Percentiles rank a stretch among this genome's conserved stretches.
These are phyloP conservation scores for Crossaster papposus DNA, from an alignment of 53 echinoderm and acorn worm species.

Conservation along the genomic window DNA sequence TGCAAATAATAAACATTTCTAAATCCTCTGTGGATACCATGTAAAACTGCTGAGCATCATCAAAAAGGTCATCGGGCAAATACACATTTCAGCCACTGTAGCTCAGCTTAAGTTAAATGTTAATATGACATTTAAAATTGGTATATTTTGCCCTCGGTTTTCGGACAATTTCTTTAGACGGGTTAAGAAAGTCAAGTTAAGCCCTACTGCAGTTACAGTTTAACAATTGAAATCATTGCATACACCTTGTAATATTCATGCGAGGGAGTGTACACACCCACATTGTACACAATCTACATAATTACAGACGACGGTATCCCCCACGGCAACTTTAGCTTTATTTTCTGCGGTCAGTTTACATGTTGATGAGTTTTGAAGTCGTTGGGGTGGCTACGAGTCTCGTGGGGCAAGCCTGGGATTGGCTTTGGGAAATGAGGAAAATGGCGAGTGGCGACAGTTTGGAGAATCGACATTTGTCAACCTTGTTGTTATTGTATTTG, in stretches of 20 bases:
- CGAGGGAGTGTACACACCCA: not conserved
- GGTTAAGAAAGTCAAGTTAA: not conserved
- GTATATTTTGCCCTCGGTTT: not conserved
- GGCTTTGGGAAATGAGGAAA: not conserved
- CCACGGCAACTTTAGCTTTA: not conserved
- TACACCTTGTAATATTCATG: not conserved
- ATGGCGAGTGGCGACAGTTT: not conserved
- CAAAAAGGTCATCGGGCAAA: too few species aligned
- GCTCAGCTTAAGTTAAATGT: too few species aligned
- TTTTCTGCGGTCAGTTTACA: slow-evolving; percentile 15
- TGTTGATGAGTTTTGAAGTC: not conserved
- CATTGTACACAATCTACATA: slow-evolving; percentile 17
- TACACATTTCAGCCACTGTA: too few species aligned
- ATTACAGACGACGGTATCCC: not conserved
- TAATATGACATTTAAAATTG: too few species aligned
- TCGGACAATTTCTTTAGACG: not conserved
- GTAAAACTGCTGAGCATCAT: too few species aligned
- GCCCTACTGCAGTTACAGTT: not conserved
- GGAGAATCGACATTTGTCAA: not conserved
- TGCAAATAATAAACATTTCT: too few species aligned
- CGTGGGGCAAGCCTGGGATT: not conserved
- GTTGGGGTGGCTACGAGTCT: not conserved
- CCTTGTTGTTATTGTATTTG: not conserved
- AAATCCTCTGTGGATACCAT: too few species aligned
- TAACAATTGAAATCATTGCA: not conserved